phyloP scores from a whole-genome alignment of 2,113 vertebrate species.

The Leptodactylus fuscus region DNA sequence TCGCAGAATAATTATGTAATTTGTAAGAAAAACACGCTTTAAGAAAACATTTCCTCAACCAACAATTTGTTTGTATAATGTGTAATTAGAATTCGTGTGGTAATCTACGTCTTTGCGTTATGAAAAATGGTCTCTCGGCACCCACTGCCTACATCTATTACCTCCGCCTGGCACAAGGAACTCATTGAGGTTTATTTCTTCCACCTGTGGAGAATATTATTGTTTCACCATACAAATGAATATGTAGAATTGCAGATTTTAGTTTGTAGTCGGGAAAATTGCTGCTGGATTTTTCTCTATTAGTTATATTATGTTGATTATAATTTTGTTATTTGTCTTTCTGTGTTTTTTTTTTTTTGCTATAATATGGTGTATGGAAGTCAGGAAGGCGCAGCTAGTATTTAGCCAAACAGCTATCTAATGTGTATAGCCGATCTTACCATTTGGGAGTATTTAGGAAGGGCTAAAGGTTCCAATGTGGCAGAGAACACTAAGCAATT shows the following conservation, averaged over 20 bases:
- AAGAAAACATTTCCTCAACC: slow-evolving; percentile 27
- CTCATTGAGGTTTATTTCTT: slow-evolving; percentile 7
- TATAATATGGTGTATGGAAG: no score
- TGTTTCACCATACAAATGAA: not conserved
- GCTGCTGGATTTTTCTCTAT: not conserved
- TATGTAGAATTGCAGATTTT: not conserved
- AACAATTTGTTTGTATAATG: slow-evolving; percentile 32
- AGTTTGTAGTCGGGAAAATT: not conserved
- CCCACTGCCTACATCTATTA: not conserved
- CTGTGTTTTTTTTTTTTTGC: no score
- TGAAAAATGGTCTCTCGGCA: slow-evolving; percentile 33
- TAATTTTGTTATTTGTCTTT: no score
- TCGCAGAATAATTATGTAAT: slow-evolving; percentile 42
- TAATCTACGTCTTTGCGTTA: slow-evolving; percentile 9
- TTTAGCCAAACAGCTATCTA: no score
- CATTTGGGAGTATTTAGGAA: no score
- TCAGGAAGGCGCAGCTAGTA: no score
- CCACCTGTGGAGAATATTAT: not conserved
- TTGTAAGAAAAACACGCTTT: slow-evolving; percentile 14
- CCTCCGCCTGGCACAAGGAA: not conserved
- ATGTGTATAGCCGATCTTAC: no score
- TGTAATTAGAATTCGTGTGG: slow-evolving; percentile 20
- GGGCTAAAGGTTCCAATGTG: no score
- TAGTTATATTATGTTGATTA: no score
- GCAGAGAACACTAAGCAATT: no score